Base-by-base conservation (phyloP, 2,888 invertebrate genomes). In the Orthosia gracilis region DNA sequence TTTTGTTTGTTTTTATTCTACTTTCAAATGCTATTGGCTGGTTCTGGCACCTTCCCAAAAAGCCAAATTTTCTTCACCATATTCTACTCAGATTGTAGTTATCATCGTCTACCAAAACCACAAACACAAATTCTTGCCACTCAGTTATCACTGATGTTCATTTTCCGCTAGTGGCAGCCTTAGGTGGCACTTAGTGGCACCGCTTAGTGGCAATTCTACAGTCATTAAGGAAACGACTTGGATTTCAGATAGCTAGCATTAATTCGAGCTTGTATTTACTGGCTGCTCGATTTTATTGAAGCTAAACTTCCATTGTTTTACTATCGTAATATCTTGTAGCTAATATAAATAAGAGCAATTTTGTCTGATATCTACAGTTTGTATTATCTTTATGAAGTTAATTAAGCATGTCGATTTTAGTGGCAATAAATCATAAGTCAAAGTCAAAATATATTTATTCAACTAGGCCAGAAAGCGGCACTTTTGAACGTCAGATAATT, bases 191-290 rank as follows among this genome's bases (percentile, higher is more conserved):
- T 84, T 85, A 77, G 82, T 62, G 66, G 82, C 58, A 77, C 64
- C 85, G 82, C 72, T 84, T 77, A 77, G 72, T 82, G 64, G 77
- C 67, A 85, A 82, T 82, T 76, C 85, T 82, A 69, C 64, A 76
- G 72, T 82, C 85, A 84, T 82, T 82, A 84, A 76, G 82, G 82
- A 82, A 82, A 76, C 85, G 67, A 84, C 77, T 76, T 55, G 61
- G 61, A 77, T 70, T 82, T 58, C 31, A 77, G 78, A 82, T 77
- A 84, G 64, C 67, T 82, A 49, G 68, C 78, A 77, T 82, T 76
- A 67, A 76, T 82, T 73, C 50, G 57, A 59, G 54, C 26, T 72
- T 54, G 82, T 76, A 61, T 85, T 82, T 62, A 66, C 50, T 11
- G 65, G 66, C n/a, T 47, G n/a, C 65, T 73, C 65, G 70, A 61